Base-by-base conservation (phyloP, 2,797 vertebrate genomes). In the Parambassis ranga region DNA sequence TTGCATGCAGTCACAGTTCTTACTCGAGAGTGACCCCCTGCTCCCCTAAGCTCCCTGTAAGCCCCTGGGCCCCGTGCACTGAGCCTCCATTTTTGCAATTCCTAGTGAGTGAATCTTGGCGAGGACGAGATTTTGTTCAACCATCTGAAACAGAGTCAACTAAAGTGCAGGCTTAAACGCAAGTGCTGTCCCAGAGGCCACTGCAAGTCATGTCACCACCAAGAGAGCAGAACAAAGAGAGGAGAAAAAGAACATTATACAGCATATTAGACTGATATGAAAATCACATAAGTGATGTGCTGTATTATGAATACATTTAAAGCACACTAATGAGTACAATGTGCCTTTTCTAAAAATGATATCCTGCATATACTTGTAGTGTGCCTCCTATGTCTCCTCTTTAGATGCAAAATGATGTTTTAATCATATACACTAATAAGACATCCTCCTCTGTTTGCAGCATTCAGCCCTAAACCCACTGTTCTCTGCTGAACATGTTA, bases 111-210 rank as follows among this genome's bases (percentile, higher is more conserved):
- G 39, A 48, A 53, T 14, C 52, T 59, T 15, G 5, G 41, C 7
- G 3, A 63, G 52, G 42, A 36, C 38, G 4, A 61, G 56, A 19
- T 1, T 32, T 41, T 64, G 66, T 2, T 59, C 33, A 53, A 49
- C 32, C 74, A 61, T 46, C 42, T 41, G 46, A 64, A 61, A 61
- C 63, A 16, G 35, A 68, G 59, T 79, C 46, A 52, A 48, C 59
- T 56, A 36, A 63, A 72, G 77, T 44, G 44, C 53, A 67, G 53
- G 9, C 37, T 65, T 65, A 62, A 72, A 56, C 1, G 4, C 35
- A 5, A 67, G 32, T 3, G 24, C 16, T 15, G 11, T 65, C 46
- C 37, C 49, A 66, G 38, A 75, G 58, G 58, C 31, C 57, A 26
- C 20, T 6, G 16, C 4, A 11, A 66, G 56, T 58, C 42, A 55